A percentile compares a stretch with the other conserved stretches of the same genome.
Conservation (phyloP, 2,888 invertebrate species). For the Muschampia plurimacula region DNA sequence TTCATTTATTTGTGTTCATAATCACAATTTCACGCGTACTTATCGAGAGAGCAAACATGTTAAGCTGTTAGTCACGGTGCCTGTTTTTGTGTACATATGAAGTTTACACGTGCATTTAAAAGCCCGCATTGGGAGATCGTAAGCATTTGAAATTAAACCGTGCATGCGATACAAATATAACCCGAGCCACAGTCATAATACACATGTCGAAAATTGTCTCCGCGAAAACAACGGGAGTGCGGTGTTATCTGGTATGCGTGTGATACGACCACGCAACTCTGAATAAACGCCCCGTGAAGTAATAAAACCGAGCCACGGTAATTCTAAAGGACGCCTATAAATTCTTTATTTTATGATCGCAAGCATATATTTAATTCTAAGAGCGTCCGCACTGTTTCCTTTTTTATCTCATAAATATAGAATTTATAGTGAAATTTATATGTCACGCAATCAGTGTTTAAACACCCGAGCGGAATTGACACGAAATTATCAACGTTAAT, state of each 20-base stretch:
- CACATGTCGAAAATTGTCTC: constrained; percentile 60
- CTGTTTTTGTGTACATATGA: constrained; percentile 63
- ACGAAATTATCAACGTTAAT: constrained; percentile 61
- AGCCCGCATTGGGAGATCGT: constrained; percentile 44
- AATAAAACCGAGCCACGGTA: constrained; percentile 82
- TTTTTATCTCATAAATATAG: constrained; percentile 76
- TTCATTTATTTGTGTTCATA: constrained; percentile 68
- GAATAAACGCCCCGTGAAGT: constrained; percentile 82
- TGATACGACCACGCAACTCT: constrained; percentile 74
- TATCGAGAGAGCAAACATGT: constrained; percentile 71
- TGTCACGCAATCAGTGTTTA: constrained; percentile 67
- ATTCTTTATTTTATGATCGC: constrained; percentile 84
- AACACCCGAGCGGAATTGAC: constrained; percentile 52
- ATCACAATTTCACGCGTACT: constrained; percentile 81
- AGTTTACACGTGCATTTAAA: constrained; percentile 53
- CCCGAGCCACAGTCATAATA: constrained; percentile 35
- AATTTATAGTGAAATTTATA: constrained; percentile 76
- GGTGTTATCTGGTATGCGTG: constrained; percentile 68
- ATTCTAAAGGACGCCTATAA: constrained; percentile 84
- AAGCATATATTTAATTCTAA: constrained; percentile 82
- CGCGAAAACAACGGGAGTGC: constrained; percentile 23
- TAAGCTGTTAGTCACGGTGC: constrained; percentile 77
- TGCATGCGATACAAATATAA: constrained; percentile 44
- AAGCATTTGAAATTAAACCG: constrained; percentile 47
- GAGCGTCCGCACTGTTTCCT: constrained; percentile 77